phyloP scores from a whole-genome alignment of 2,113 vertebrate species.

The Andinoacara biseriatus region DNA sequence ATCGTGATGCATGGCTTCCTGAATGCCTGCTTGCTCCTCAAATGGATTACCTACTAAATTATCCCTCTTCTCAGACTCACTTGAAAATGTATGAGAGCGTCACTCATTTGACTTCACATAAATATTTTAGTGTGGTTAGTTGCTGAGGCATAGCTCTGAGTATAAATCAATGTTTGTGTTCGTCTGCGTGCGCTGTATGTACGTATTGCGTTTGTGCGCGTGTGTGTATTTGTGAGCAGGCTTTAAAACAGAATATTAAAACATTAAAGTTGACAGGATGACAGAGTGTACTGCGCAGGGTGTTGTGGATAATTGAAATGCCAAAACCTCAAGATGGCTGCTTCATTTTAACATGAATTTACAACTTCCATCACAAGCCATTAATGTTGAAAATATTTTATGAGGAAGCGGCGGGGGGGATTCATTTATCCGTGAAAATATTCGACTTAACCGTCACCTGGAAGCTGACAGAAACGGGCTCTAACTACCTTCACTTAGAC shows the following conservation, averaged over 20 bases:
- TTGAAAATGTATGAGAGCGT: conserved; percentile 51
- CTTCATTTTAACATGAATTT: conserved; percentile 57
- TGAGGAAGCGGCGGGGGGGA: conserved; percentile 6
- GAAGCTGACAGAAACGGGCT: neutral
- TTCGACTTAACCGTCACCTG: conserved; percentile 25
- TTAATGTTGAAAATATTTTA: conserved; percentile 58
- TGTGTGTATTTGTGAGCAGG: conserved; percentile 31
- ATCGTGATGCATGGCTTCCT: conserved; percentile 12
- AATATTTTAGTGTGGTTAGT: conserved; percentile 60
- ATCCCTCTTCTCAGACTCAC: conserved; percentile 49
- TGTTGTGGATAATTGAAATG: conserved; percentile 71
- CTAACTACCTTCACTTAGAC: conserved; percentile 1
- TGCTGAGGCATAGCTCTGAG: conserved; percentile 33
- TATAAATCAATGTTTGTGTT: conserved; percentile 57
- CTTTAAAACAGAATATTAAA: conserved; percentile 68
- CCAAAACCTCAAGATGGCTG: conserved; percentile 65
- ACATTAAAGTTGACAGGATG: conserved; percentile 66
- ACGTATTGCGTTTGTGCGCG: neutral
- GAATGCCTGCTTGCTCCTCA: conserved; percentile 26
- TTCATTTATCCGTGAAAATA: conserved; percentile 37
- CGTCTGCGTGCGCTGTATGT: conserved; percentile 4
- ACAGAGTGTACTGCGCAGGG: conserved; percentile 41
- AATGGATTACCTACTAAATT: conserved; percentile 43
- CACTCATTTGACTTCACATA: conserved; percentile 49
- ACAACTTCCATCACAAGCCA: conserved; percentile 56